Evolutionary conservation across 2,888 invertebrate species (phyloP), one percentile per base, ranked within the genome.

Genomic region (Lysandra coridon): DNA sequence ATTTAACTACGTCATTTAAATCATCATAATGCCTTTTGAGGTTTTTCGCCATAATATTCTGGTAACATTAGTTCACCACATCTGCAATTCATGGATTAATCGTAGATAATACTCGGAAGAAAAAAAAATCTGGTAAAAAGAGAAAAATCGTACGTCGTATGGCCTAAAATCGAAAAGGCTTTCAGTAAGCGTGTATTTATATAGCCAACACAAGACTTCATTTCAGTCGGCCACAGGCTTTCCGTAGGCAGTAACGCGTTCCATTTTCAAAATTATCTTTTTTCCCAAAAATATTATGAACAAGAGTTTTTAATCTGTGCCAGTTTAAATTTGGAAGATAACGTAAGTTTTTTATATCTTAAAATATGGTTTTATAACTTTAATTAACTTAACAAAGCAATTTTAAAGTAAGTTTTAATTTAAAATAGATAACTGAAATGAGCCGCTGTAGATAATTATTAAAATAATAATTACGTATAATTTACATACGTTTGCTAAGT

Each of bases 141-240:
- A 3, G 12, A 14, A 12, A 33, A 82, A 81, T 30, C 62, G 23
- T 75, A 17, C 1, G 23, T 76, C 76, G 76, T 76, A 76, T 6
- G 1, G 53, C 33, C 53, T 76, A 76, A 53, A 76, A 76, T n/a
- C 12, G 14, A 33, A 75, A 76, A 33, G 30, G 30, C 76, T 57
- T 76, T 76, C 76, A 17, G 30, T 30, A 30, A 79, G 60, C 62
- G 79, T 79, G 69, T 44, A 37, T 30, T 75, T 74, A 62, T 79
- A 79, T 79, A 79, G 79, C 75, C 44, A 60, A 79, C 79, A 44
- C 62, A 60, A 79, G 74, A 40, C 74, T 79, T 79, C 40, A 74
- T 74, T 74, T 49, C 75, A 79, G 78, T 44, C 17, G 30, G 62
- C 53, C 5, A 7, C 53, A 33, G 49, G 69, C 44, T 30, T 44